Base-by-base conservation (phyloP, 2,888 invertebrate species). In the Macropis europaea region DNA sequence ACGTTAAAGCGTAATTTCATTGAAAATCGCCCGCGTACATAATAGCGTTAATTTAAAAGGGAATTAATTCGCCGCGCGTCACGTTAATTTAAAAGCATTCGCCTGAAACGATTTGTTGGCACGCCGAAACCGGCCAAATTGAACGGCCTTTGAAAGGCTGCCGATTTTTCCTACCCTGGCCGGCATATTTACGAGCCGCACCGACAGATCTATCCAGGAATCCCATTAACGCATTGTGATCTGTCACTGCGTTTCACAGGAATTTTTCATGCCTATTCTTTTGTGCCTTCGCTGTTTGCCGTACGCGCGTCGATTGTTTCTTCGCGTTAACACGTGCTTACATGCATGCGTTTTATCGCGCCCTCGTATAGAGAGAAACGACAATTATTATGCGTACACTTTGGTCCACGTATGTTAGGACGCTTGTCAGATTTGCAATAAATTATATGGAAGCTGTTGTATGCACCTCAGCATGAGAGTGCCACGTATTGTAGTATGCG, bases 71-170 rank as follows among this genome's bases (percentile, higher is more conserved):
- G 73, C 48, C 40, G 75, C 48, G 64, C 75, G 82, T 78, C 68
- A 53, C 75, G 79, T 82, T 82, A 75, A 82, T 82, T 82, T 81
- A 82, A 82, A 82, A 81, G 75, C 82, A 70, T 69, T 74, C 81
- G 75, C 59, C 75, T 60, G 81, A 75, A 81, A 77, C 80, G 83
- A 79, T 77, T 77, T 75, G 82, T 82, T 73, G 75, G 68, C 69
- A 68, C 63, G 63, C 63, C 61, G 52, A 77, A 76, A 72, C 66
- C 67, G 64, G 60, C 57, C 75, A 73, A 82, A 81, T 76, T 76
- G 73, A 70, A 77, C 64, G 68, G 62, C 45, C 69, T 77, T 72
- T 76, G 73, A 69, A 62, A 70, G 64, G 30, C 28, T 26, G 48
- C 22, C 64, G 75, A 75, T 63, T 78, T 78, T 78, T 72, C 60